Evolutionary conservation across 2,888 invertebrate genomes (phyloP), one percentile per base, ranked within the genome.

Genomic region (Andrena minutula): DNA sequence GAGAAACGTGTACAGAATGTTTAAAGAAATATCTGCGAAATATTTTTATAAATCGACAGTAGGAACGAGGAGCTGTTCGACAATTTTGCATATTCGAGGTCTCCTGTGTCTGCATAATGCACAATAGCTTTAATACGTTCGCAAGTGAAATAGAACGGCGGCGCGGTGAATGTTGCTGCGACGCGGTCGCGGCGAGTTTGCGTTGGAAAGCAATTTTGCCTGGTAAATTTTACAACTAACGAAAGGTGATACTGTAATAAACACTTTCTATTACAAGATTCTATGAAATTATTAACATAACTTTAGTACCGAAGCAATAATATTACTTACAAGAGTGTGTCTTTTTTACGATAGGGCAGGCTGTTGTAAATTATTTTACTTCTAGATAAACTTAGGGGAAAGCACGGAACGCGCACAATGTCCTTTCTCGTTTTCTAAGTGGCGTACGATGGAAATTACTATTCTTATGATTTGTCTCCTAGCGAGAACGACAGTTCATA

Each of bases 401-500:
- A 10, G 8, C 35, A 65, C 32, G 35, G 35, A 79, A 64, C 30
- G n/a, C 35, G 23, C 23, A 26, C 30, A 47, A 69, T 32, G 35
- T 28, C 58, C 12, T 69, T 56, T 10, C 32, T 56, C 35, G 12
- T 53, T 63, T 49, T 49, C 23, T 2, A 56, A 61, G 63, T 68
- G 49, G 12, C 20, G 53, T 20, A 72, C 8, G 12, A 53, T 49
- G 47, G 47, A 47, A 66, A 47, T 80, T 63, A 66, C 10, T 53
- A 30, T 72, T 65, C 69, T 66, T 60, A 79, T 70, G 35, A 79
- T 79, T 81, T 63, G 47, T 56, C 47, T 79, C 66, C 53, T 63
- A 66, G 66, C 26, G 56, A 26, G 32, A 70, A 61, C 10, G 49
- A 72, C 49, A 64, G 76, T 74, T 83, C 84, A 86, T 88, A 89